Evolutionary conservation across 2,797 vertebrate genomes (phyloP), one percentile per base, ranked within the genome.

Genomic region (Acanthiza pusilla): DNA sequence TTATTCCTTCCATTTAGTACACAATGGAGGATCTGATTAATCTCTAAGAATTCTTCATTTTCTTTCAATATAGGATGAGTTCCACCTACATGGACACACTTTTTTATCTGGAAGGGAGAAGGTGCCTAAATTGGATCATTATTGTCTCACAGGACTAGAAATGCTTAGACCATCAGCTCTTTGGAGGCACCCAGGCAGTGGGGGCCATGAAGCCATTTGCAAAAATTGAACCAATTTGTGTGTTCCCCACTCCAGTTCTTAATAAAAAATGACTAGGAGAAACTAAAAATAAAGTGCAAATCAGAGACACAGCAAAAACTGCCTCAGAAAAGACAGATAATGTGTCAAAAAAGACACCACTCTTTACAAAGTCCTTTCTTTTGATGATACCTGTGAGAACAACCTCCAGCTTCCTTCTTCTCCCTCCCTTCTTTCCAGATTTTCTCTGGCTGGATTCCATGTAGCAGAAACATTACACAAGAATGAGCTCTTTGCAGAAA

Each of bases 391-490:
- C 63, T 90, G 78, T 51, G 48, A 91, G 90, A 91, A 66, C 88
- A 91, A 84, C 58, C 16, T 90, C 50, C 66, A 76, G 18, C 47
- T 86, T 95, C 43, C 70, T 88, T 86, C 40, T 84, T 58, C 50
- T 89, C 48, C 47, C 66, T 92, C 29, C 21, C 9, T 58, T 10
- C 78, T 91, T 83, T 84, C 60, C 75, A 88, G 38, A 60, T 73
- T 91, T 94, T 84, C 73, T 91, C 88, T 94, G 94, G 87, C 88
- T 73, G 50, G 36, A 85, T 78, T 93, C 91, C 90, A 93, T 78
- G 67, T 84, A 94, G 92, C 91, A 96, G 87, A 96, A 94, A 96
- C 30, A 82, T 93, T 91, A 88, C 66, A 91, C 83, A 93, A 91
- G 71, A 95, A 92, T 75, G 65, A 94, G 29, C 40, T 96, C 75